Evolutionary conservation across 2,113 vertebrate species (phyloP).

Genomic region (Spea bombifrons): DNA sequence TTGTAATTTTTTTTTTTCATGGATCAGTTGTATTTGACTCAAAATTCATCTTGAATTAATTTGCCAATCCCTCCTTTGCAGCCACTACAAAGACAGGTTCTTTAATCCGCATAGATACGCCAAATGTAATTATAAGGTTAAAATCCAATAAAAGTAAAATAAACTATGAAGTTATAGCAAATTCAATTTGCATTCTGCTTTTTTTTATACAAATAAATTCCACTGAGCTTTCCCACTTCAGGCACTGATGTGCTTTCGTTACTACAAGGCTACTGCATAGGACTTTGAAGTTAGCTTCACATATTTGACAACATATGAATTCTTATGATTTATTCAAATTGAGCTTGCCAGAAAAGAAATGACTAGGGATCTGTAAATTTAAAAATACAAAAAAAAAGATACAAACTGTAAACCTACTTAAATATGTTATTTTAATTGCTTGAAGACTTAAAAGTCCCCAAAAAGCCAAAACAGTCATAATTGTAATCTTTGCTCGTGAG

Average conservation of each 20-base stretch:
- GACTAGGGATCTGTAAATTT: slow-evolving; percentile 37
- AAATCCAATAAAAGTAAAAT: slow-evolving; percentile 49
- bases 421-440: slow-evolving; percentile 40
- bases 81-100: background rate
- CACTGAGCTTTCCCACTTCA: slow-evolving; percentile 45
- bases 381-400: slow-evolving; percentile 32
- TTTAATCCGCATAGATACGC: slow-evolving; percentile 48
- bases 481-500: background rate
- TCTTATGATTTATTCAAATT: slow-evolving; percentile 47
- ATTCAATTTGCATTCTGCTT: slow-evolving; percentile 48
- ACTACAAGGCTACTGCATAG: slow-evolving; percentile 37
- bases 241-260: slow-evolving; percentile 45
- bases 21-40: slow-evolving; percentile 49
- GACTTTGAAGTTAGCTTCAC: slow-evolving; percentile 46
- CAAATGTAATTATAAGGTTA: slow-evolving; percentile 49
- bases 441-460: slow-evolving; percentile 13
- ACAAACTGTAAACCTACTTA: slow-evolving; percentile 38
- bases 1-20: slow-evolving; percentile 41
- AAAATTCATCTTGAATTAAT: slow-evolving; percentile 48
- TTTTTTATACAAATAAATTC: slow-evolving; percentile 49
- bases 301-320: slow-evolving; percentile 45
- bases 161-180: slow-evolving; percentile 46
- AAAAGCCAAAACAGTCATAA: slow-evolving; percentile 7
- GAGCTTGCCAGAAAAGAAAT: slow-evolving; percentile 42
- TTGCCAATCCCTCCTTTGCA: slow-evolving; percentile 42